Conservation (phyloP, 2,113 vertebrate genomes). For the Piaya cayana region DNA sequence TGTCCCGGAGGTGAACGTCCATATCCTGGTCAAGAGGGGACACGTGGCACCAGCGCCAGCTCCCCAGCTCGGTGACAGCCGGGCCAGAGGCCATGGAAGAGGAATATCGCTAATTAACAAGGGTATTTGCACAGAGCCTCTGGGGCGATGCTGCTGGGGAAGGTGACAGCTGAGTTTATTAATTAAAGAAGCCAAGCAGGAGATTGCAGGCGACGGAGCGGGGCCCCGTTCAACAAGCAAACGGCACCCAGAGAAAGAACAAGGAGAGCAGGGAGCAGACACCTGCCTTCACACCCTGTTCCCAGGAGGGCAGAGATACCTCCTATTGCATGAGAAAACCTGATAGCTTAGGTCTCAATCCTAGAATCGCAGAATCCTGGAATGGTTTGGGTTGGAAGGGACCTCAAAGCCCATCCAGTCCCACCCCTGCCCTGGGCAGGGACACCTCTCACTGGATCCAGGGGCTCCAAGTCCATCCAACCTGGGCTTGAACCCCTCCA, state of each 20-base stretch:
- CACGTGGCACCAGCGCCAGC: background rate
- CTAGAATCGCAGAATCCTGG: too few species aligned
- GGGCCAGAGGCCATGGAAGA: background rate
- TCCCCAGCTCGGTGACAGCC: background rate
- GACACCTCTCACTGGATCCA: too few species aligned
- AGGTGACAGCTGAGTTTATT: conserved; percentile 1
- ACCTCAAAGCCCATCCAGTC: too few species aligned
- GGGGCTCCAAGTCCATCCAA: too few species aligned
- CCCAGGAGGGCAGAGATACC: background rate
- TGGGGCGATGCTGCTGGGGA: background rate
- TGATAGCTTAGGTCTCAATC: background rate
- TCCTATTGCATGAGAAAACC: fast-evolving
- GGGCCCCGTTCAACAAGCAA: background rate
- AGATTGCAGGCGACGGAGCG: background rate
- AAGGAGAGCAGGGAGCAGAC: background rate
- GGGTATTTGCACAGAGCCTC: conserved; percentile 19
- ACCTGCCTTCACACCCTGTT: background rate
- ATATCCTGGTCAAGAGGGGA: background rate
- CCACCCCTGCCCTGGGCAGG: too few species aligned
- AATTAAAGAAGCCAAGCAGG: conserved; percentile 23
- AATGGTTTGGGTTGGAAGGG: too few species aligned
- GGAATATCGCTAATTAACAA: background rate
- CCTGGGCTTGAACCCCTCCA: too few species aligned
- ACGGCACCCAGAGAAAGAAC: background rate
- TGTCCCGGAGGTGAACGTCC: background rate